Base-by-base conservation (phyloP, 2,797 vertebrate species). In the Pogoniulus pusillus region DNA sequence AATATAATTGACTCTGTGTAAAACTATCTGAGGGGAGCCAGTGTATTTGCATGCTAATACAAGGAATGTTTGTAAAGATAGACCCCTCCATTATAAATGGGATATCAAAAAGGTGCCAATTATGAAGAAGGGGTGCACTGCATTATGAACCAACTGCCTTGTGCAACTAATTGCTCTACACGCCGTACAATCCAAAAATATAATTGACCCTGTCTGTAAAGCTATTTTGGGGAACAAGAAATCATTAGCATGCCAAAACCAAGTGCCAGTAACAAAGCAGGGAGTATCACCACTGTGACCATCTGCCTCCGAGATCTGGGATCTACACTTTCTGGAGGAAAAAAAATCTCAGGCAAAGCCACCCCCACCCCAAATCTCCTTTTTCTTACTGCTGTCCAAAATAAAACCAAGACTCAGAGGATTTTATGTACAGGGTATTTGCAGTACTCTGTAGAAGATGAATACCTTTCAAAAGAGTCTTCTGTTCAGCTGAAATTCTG, bases 161-260 rank as follows among this genome's bases (percentile, higher is more conserved):
- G 76, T 91, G 79, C 86, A 80, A 91, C 72, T 94, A 92, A 94
- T 90, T 90, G 92, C 64, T 91, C 45, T 83, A 76, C 69, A 90
- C 7, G 13, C 53, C 85, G 68, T 65, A 89, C 73, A 72, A 79
- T 89, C 82, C 70, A 71, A 77, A 93, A 91, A 87, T 93, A 87
- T 89, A 96, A 94, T 93, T 93, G 92, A 83, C 78, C 78, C 91
- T 68, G 58, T 81, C 71, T 97, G 79, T 90, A 86, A 85, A 94
- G 91, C 74, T 94, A 92, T 91, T 94, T 91, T 75, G 12, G 85
- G 94, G 69, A 73, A 94, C 71, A 94, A 85, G 87, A 82, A 93
- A 93, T 87, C 90, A 96, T 95, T 94, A 95, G 73, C 57, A 87
- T 95, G 91, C 76, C 45, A 90, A 94, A 96, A 78, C 5, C 94